phyloP scores from a whole-genome alignment of 2,113 vertebrate genomes.

The Callocephalon fimbriatum region DNA sequence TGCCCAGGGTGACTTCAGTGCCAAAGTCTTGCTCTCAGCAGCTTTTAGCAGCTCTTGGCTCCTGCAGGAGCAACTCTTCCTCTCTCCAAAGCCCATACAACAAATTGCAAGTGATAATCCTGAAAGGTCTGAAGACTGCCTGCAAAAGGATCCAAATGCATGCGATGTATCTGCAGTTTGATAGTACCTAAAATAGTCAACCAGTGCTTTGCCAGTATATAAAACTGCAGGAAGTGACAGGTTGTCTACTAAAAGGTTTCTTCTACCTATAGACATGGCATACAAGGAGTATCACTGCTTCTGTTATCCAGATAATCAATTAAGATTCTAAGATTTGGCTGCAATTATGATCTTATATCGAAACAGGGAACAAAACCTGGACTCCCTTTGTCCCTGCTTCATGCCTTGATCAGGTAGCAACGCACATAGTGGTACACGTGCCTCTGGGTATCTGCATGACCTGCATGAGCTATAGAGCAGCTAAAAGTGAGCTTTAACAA shows the following conservation, averaged over 20 bases:
- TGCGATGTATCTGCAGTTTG: neutral
- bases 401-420: neutral
- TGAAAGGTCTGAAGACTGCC: neutral
- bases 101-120: neutral
- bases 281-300: neutral
- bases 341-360: neutral
- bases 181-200: neutral
- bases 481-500: neutral
- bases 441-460: neutral
- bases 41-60: neutral
- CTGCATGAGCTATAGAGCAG: neutral
- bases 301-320: neutral
- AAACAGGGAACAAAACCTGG: neutral
- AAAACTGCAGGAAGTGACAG: neutral
- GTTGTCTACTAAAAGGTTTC: neutral
- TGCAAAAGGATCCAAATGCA: neutral
- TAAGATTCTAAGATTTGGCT: neutral
- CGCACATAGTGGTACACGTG: accelerated
- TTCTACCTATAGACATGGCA: neutral
- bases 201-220: neutral
- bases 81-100: neutral
- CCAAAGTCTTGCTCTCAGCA: neutral
- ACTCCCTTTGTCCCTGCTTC: accelerated
- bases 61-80: neutral
- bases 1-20: neutral